Percentiles rank a stretch among this genome's conserved stretches.
Conservation (phyloP, 1,140 invertebrate species). For the Orussus abietinus region DNA sequence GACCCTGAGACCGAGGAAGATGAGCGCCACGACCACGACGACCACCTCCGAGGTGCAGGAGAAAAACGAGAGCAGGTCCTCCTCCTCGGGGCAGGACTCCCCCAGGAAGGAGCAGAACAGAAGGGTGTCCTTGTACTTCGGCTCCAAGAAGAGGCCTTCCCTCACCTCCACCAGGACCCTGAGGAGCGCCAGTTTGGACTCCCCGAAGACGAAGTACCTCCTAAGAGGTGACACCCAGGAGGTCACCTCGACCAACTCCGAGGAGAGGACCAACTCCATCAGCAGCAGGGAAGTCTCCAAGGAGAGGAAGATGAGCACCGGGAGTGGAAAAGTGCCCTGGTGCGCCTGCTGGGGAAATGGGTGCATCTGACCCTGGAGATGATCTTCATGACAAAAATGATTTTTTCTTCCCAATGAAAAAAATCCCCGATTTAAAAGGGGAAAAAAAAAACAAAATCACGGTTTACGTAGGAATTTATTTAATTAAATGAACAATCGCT, state of each 20-base stretch:
- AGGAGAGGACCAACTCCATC: constrained; percentile 67
- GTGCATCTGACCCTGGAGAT: constrained; percentile 57
- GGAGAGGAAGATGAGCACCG: constrained; percentile 58
- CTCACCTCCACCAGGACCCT: constrained; percentile 32
- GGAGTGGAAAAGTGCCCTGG: constrained; percentile 75
- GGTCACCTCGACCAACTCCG: constrained; percentile 56
- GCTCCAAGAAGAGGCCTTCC: constrained; percentile 39
- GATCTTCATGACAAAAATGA: background rate
- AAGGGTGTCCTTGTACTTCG: constrained; percentile 36
- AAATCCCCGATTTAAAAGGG: too few species aligned
- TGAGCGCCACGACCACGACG: constrained; percentile 4
- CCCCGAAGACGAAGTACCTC: constrained; percentile 16
- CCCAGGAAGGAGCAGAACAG: constrained; percentile 38
- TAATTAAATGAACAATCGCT: constrained; percentile 4
- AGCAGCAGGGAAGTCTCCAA: constrained; percentile 60
- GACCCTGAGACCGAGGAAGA: constrained; percentile 11
- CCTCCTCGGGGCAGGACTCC: constrained; percentile 48
- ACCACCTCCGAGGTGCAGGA: constrained; percentile 21
- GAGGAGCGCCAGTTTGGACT: constrained; percentile 38
- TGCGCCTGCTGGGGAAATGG: constrained; percentile 86
- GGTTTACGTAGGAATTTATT: too few species aligned
- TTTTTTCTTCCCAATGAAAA: too few species aligned
- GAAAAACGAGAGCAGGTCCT: constrained; percentile 47
- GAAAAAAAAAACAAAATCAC: too few species aligned
- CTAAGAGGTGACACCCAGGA: constrained; percentile 42